A percentile compares a stretch with the other conserved stretches of the same genome.
These are phyloP conservation scores for Philopedon plagiatum DNA, from an alignment of 2,888 invertebrate species.

Conservation along the genomic window DNA sequence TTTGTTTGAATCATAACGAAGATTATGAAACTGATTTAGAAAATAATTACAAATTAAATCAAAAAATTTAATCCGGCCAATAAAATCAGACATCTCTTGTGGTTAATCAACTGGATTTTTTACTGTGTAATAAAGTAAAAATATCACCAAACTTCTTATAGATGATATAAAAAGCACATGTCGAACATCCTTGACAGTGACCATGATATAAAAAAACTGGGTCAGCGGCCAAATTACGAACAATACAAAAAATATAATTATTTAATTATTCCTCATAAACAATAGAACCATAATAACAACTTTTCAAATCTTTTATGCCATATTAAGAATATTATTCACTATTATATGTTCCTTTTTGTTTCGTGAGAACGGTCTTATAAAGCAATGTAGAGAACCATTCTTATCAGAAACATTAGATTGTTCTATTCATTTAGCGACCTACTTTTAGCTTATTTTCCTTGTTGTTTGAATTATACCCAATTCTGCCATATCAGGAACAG, in stretches of 20 bases:
- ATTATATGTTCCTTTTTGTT: conserved; percentile 13
- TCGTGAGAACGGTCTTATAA: conserved; percentile 25
- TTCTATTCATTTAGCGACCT: conserved; percentile 14
- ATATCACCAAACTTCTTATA: not conserved
- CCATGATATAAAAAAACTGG: conserved; percentile 29
- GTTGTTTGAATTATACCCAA: not conserved
- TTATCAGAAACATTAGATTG: conserved; percentile 13
- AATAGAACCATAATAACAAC: conserved; percentile 22
- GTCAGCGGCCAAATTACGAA: conserved; percentile 11
- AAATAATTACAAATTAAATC: too few species aligned
- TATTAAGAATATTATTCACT: conserved; percentile 26
- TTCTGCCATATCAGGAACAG: not conserved
- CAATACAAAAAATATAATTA: conserved; percentile 24
- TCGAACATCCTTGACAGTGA: conserved; percentile 34
- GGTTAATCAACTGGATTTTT: too few species aligned
- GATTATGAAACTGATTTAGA: too few species aligned
- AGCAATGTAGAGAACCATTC: conserved; percentile 4
- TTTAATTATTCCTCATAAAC: conserved; percentile 35
- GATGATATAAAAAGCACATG: not conserved
- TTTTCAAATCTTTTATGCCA: conserved; percentile 12
- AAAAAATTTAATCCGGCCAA: too few species aligned
- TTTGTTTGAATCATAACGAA: too few species aligned
- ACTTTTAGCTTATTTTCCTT: not conserved
- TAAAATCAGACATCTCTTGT: too few species aligned
- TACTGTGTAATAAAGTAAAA: not conserved